A percentile compares a stretch with the other conserved stretches of the same genome.
Conservation (phyloP, 2,888 invertebrate genomes). For the Parochlus steinenii region DNA sequence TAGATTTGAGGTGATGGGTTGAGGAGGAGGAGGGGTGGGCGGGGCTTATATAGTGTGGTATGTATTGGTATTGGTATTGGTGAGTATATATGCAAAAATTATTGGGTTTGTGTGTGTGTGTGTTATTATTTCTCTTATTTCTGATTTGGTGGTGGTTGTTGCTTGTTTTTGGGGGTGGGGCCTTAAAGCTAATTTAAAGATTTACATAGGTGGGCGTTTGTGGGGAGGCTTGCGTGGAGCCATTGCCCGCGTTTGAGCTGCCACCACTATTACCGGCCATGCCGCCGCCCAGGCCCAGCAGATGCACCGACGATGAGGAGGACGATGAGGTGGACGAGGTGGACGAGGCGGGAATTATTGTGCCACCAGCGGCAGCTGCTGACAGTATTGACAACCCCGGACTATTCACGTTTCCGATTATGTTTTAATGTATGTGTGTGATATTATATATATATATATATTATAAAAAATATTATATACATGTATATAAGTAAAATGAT, state of each 20-base stretch:
- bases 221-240: constrained; percentile 38
- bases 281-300: constrained; percentile 33
- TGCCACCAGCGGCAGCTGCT: constrained; percentile 20
- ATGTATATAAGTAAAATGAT: too few relatives aligned
- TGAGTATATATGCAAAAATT: too few relatives aligned
- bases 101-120: too few relatives aligned
- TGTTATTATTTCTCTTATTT: too few relatives aligned
- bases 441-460: constrained; percentile 13
- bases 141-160: too few relatives aligned
- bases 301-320: constrained; percentile 18
- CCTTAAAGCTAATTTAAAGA: constrained; percentile 46
- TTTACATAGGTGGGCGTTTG: constrained; percentile 89
- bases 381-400: constrained; percentile 19
- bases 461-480: too few relatives aligned
- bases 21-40: too few relatives aligned
- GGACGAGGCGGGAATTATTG: constrained; percentile 17
- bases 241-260: constrained; percentile 25
- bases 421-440: neutral
- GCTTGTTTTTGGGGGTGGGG: constrained; percentile 11
- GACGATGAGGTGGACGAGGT: constrained; percentile 20
- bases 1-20: too few relatives aligned
- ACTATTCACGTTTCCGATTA: constrained; percentile 13
- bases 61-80: too few relatives aligned
- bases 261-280: constrained; percentile 39
- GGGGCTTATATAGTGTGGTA: too few relatives aligned